Percentiles rank a stretch among this genome's conserved stretches.
Evolutionary conservation across 2,888 invertebrate species (phyloP).

Genomic region (Cordilura impudica): DNA sequence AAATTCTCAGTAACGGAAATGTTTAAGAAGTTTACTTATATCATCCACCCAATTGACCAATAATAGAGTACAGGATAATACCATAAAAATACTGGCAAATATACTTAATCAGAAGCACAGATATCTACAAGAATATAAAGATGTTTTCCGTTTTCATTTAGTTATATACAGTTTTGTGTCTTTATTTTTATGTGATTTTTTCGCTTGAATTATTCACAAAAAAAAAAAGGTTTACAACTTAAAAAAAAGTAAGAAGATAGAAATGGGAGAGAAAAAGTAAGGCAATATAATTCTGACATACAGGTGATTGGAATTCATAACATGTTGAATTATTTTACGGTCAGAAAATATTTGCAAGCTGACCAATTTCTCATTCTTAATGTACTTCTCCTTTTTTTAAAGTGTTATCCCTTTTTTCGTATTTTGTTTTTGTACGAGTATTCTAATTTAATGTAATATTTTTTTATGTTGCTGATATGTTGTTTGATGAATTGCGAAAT

Average conservation of each 20-base stretch:
- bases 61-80: constrained; percentile 16
- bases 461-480: constrained; percentile 19
- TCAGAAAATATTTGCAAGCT: constrained; percentile 51
- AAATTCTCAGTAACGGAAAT: constrained; percentile 22
- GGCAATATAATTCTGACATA: constrained; percentile 2
- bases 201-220: constrained; percentile 30
- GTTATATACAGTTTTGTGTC: not conserved
- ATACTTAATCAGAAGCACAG: constrained; percentile 32
- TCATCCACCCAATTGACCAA: constrained; percentile 28
- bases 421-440: constrained; percentile 24
- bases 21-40: constrained; percentile 33
- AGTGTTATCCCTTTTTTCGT: constrained; percentile 6
- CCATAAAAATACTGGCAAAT: constrained; percentile 35
- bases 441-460: constrained; percentile 40
- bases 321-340: constrained; percentile 51
- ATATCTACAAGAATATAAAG: constrained; percentile 50
- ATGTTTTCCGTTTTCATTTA: not conserved
- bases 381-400: constrained; percentile 1
- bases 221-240: not conserved
- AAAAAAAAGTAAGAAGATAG: not conserved
- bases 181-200: constrained; percentile 35
- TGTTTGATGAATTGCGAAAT: constrained; percentile 64
- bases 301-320: constrained; percentile 57
- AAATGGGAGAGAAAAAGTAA: not conserved
- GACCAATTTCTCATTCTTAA: constrained; percentile 23